These are phyloP conservation scores for Athene noctua DNA, from an alignment of 2,113 vertebrate genomes.

Conservation along the genomic window DNA sequence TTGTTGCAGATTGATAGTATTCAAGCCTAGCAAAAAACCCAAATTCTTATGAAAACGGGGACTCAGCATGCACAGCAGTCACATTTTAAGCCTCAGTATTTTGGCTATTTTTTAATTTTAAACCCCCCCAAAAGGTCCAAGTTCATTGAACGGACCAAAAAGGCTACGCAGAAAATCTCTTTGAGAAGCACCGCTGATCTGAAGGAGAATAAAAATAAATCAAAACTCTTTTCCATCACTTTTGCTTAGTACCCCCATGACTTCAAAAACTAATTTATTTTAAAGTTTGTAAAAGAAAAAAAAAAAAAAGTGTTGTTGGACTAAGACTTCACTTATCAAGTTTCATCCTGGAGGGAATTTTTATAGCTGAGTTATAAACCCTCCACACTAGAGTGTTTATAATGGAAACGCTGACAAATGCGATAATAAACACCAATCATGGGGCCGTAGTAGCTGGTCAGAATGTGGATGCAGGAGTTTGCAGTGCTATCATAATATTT, in stretches of 20 bases:
- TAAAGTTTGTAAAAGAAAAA: background rate
- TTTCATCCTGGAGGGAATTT: constrained; percentile 52
- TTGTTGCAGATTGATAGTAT: background rate
- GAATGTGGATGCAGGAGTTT: constrained; percentile 23
- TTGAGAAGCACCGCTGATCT: background rate
- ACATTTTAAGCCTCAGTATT: background rate
- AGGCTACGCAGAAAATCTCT: background rate
- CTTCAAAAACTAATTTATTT: constrained; percentile 20
- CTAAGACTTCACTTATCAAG: constrained; percentile 8
- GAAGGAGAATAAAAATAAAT: constrained; percentile 1
- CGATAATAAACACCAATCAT: constrained; percentile 55
- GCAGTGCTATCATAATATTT: constrained; percentile 44
- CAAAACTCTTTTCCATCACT: background rate
- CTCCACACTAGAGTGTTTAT: constrained; percentile 39
- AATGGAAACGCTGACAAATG: constrained; percentile 60
- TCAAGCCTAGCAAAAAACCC: background rate
- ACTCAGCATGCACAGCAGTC: background rate
- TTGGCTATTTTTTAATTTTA: background rate
- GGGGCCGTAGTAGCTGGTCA: constrained; percentile 35
- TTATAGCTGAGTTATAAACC: constrained; percentile 51
- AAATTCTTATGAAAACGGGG: background rate
- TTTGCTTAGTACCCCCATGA: background rate
- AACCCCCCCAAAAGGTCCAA: background rate
- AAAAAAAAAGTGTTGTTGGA: background rate
- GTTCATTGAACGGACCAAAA: background rate